Evolutionary conservation across 2,113 vertebrate genomes (phyloP), one percentile per base, ranked within the genome.

Genomic region (Eptesicus fuscus): DNA sequence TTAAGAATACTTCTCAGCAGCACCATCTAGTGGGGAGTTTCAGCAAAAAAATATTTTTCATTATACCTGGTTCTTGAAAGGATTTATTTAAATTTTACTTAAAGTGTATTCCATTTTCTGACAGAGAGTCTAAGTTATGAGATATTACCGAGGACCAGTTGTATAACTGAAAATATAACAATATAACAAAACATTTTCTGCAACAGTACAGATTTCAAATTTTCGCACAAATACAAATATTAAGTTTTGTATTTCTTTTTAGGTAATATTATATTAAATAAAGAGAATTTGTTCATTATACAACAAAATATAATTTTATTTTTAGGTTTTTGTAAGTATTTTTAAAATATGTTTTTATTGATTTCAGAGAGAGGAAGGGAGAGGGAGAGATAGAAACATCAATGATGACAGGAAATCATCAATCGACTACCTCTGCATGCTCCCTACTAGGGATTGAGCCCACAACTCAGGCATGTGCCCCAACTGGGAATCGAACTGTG

Each of bases 21-120:
- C 80, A 53, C 90, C 93, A 96, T 84, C 95, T 95, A 83, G 87
- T 96, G 96, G 95, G 20, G 9, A 82, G 10, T 42, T 42, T 10
- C 18, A 28, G 28, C 7, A 37, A 71, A 90, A 80, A 44, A 14
- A 4, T 25, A 53, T 40, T 23, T 83, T 9, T 90, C 22, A 74
- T 65, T 74, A 23, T 6, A 7, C 5, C 25, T 11, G 40, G 20
- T 53, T 67, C 17, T 51, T 56, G 14, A 44, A 76, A 91, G 63
- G 23, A 56, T 42, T 93, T 83, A 51, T 83, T 84, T 94, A 71
- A 90, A 42, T 56, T 51, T 80, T 67, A 20, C 44, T 61, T 92
- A 13, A 69, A 59, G 32, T 42, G 79, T 59, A 17, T 79, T 70
- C 4, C 3, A 35, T 93, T 90, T 96, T 93, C 49, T 23, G 17